Conservation (phyloP, 1,140 invertebrate species). For the Drosophila cardini region DNA sequence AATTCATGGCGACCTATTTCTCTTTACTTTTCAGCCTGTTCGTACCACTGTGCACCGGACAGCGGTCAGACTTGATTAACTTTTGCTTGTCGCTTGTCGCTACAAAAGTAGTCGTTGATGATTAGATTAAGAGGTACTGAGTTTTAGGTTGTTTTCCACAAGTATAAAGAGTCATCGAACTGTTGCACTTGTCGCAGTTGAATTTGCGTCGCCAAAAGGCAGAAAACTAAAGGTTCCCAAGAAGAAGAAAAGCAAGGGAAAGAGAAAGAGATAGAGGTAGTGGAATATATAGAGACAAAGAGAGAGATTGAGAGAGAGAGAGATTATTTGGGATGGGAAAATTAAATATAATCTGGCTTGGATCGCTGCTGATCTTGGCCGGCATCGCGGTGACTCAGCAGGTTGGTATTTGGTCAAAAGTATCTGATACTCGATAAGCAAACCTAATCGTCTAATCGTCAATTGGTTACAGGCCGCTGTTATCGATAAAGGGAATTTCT, state of each 20-base stretch:
- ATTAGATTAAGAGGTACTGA: constrained; percentile 8
- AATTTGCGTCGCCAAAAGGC: not conserved
- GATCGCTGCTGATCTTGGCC: constrained; percentile 25
- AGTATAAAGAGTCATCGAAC: constrained; percentile 25
- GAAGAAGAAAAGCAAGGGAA: no score
- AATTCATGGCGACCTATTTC: no score
- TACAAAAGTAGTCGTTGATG: not conserved
- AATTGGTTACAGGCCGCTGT: constrained; percentile 78
- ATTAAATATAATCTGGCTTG: not conserved
- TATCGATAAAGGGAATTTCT: constrained; percentile 81
- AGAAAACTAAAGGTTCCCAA: not conserved
- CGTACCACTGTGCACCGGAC: not conserved
- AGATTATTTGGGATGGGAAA: not conserved
- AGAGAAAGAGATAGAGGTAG: not conserved
- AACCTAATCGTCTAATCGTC: constrained; percentile 5
- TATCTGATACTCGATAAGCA: not conserved
- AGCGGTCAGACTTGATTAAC: constrained; percentile 8
- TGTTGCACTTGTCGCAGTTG: constrained; percentile 7
- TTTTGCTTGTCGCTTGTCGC: not conserved
- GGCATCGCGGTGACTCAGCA: constrained; percentile 36
- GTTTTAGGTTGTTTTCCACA: not conserved
- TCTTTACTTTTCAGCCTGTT: not conserved
- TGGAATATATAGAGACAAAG: not conserved
- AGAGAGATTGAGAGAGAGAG: not conserved
- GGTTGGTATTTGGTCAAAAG: constrained; percentile 8